Evolutionary conservation across 2,888 invertebrate genomes (phyloP).

Genomic region (Galerucella nymphaeae): DNA sequence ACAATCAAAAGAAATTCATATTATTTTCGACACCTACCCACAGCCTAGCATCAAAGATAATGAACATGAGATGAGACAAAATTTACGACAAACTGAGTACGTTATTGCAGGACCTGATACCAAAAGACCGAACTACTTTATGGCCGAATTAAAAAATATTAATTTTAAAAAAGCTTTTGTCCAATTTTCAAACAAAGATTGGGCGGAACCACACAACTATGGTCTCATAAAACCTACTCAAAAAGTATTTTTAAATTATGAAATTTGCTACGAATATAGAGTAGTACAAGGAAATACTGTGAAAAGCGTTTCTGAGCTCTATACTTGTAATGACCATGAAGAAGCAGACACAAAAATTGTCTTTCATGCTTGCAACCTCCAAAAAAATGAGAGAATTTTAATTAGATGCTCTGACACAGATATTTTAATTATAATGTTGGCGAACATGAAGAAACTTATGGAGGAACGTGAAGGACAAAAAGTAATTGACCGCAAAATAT

Average conservation of each 20-base stretch:
- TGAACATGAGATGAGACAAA: constrained; percentile 7
- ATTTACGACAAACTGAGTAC: constrained; percentile 1
- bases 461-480: too few relatives aligned
- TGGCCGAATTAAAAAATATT: constrained; percentile 12
- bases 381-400: too few relatives aligned
- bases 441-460: too few relatives aligned
- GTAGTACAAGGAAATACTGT: too few relatives aligned
- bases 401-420: too few relatives aligned
- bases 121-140: background rate
- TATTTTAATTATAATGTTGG: too few relatives aligned
- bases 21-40: constrained; percentile 13
- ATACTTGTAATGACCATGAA: too few relatives aligned
- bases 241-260: constrained; percentile 9
- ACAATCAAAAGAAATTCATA: background rate
- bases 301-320: too few relatives aligned
- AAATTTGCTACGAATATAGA: too few relatives aligned
- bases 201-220: background rate
- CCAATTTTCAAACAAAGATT: constrained; percentile 11
- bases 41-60: constrained; percentile 11
- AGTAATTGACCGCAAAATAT: too few relatives aligned
- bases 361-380: too few relatives aligned
- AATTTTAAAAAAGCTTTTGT: constrained; percentile 15
- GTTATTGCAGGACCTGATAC: constrained; percentile 15
- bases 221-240: constrained; percentile 8
- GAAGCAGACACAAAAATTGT: too few relatives aligned